Evolutionary conservation across 2,797 vertebrate genomes (phyloP).

Genomic region (Gallirallus australis): DNA sequence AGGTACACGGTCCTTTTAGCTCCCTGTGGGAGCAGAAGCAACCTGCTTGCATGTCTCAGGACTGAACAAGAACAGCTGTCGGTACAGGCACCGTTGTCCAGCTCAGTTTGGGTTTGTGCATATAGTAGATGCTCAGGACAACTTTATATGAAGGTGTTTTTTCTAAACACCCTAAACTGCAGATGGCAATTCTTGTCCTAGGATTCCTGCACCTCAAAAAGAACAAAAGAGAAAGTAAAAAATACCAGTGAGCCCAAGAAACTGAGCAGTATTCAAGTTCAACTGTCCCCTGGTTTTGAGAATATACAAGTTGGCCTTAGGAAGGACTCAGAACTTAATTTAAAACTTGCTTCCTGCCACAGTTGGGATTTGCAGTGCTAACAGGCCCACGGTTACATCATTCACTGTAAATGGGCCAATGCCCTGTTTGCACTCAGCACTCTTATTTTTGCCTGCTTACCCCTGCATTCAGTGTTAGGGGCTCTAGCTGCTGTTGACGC

Average conservation of each 20-base stretch:
- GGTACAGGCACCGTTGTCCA: rapidly evolving
- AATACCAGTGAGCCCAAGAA: too few relatives aligned
- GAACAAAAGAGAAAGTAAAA: too few relatives aligned
- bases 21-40: neutral
- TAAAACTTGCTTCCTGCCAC: neutral
- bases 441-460: neutral
- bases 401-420: neutral
- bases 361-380: neutral
- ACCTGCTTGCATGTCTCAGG: neutral
- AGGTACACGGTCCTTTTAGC: slow-evolving; percentile 76
- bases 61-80: neutral
- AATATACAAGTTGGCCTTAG: neutral
- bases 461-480: rapidly evolving
- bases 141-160: neutral
- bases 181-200: neutral
- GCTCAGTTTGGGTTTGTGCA: neutral
- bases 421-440: neutral
- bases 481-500: neutral
- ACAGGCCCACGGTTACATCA: neutral
- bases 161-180: neutral
- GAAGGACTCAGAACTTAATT: neutral
- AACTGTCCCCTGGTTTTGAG: neutral
- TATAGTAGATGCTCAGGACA: neutral
- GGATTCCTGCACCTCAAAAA: neutral
- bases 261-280: neutral